phyloP scores from a whole-genome alignment of 2,113 vertebrate genomes.

The Menidia beryllina region DNA sequence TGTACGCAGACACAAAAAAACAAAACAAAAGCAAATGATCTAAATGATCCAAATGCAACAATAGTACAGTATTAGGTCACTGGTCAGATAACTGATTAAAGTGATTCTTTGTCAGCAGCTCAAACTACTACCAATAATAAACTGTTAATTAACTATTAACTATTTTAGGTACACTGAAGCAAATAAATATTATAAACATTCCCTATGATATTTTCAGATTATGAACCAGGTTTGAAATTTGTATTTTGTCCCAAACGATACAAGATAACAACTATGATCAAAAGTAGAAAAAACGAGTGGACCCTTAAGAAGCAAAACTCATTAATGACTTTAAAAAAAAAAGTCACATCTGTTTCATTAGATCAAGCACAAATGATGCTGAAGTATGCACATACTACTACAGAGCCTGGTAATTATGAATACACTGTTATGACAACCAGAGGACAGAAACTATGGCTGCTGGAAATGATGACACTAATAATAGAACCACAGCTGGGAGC shows the following conservation, averaged over 20 bases:
- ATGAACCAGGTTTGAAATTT: background rate
- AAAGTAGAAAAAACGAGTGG: background rate
- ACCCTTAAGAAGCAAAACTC: too few relatives aligned
- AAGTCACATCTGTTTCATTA: background rate
- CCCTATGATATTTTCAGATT: too few relatives aligned
- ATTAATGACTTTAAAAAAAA: background rate
- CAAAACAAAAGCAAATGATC: background rate
- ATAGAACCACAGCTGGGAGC: conserved; percentile 23
- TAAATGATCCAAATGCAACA: too few relatives aligned
- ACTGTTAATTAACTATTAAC: too few relatives aligned
- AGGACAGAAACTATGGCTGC: background rate
- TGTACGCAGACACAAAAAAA: conserved; percentile 2
- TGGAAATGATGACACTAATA: conserved; percentile 3
- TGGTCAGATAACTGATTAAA: too few relatives aligned
- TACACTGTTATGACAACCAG: background rate
- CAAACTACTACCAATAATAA: too few relatives aligned
- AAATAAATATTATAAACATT: too few relatives aligned
- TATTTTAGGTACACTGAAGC: too few relatives aligned
- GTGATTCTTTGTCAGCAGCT: too few relatives aligned
- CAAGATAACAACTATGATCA: background rate
- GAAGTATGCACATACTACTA: background rate
- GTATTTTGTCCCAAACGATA: background rate
- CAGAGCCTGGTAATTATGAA: background rate
- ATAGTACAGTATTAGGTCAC: too few relatives aligned
- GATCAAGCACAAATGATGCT: background rate